Percentiles rank a stretch among this genome's conserved stretches.
phyloP scores from a whole-genome alignment of 2,797 vertebrate species.

The Jordanella pulchra region DNA sequence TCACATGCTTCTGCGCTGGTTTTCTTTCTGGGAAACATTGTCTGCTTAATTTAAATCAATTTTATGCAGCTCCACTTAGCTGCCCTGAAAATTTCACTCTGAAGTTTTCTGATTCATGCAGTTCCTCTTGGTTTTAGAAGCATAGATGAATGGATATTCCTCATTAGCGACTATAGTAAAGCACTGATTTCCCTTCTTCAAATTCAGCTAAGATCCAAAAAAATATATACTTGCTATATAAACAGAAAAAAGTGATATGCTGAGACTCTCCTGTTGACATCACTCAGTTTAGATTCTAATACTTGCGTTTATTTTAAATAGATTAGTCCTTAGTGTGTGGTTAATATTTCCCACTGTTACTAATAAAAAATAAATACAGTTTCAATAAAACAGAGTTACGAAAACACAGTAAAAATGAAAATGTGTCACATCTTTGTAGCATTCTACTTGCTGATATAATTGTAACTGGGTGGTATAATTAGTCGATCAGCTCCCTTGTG shows the following conservation, averaged over 20 bases:
- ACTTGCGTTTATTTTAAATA: neutral
- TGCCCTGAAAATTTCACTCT: neutral
- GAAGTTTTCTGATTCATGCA: neutral
- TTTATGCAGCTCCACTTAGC: neutral
- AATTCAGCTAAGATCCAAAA: neutral
- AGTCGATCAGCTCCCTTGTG: too few species aligned
- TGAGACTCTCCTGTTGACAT: neutral
- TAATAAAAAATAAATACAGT: neutral
- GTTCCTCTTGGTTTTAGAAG: neutral
- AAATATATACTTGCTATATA: neutral
- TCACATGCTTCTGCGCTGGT: neutral
- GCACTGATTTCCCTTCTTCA: neutral
- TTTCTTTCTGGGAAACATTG: slow-evolving; percentile 2
- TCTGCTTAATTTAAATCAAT: slow-evolving; percentile 10
- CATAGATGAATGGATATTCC: neutral
- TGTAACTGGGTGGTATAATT: too few species aligned
- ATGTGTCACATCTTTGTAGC: too few species aligned
- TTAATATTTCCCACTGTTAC: neutral
- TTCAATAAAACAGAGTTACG: neutral
- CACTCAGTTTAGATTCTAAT: neutral
- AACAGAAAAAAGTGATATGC: neutral
- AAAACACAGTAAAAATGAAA: neutral
- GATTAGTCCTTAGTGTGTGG: neutral
- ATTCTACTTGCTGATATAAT: too few species aligned
- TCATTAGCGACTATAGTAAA: neutral